Base-by-base conservation (phyloP, 2,797 vertebrate species). In the Pterois miles region DNA sequence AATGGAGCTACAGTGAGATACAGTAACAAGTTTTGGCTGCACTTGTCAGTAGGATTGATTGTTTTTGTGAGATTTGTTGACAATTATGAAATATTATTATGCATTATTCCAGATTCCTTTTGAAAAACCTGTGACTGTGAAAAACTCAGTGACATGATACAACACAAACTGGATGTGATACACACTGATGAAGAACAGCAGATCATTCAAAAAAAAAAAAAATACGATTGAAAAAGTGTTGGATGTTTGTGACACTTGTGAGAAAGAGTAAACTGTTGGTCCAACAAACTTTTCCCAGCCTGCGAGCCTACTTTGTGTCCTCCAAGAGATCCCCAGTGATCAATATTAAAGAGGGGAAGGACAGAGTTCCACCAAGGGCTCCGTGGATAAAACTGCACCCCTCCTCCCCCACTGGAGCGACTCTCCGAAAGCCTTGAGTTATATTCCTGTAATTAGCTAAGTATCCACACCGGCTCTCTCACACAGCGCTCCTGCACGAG, bases 271-370 rank as follows among this genome's bases (percentile, higher is more conserved):
- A 90, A 87, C 79, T 89, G 88, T 89, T 64, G 58, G 76, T 82
- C 64, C 69, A 76, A 88, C 86, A 85, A 93, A 91, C 79, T 90
- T 91, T 82, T 16, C 40, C 14, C 76, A 66, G 79, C 81, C 74
- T 82, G 71, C 40, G 22, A 79, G 78, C 73, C 52, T 33, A 60
- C 74, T 86, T 72, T 57, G 62, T 74, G 92, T 89, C 85, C 88
- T 89, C 84, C 54, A 70, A 67, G 78, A 89, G 83, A 74, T 91
- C 89, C 89, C 78, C 74, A 48, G 74, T 6, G 86, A 91, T 93
- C 89, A 92, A 90, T 93, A 91, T 89, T 92, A 86, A 93, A 86
- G 89, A 93, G 85, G 87, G 92, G 89, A 94, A 93, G 90, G 90
- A 93, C 90, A 77, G 81, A 83, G 87, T 65, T 86, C 84, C 84